Base-by-base conservation (phyloP, 2,888 invertebrate genomes). In the Hipparchia sbordonii region DNA sequence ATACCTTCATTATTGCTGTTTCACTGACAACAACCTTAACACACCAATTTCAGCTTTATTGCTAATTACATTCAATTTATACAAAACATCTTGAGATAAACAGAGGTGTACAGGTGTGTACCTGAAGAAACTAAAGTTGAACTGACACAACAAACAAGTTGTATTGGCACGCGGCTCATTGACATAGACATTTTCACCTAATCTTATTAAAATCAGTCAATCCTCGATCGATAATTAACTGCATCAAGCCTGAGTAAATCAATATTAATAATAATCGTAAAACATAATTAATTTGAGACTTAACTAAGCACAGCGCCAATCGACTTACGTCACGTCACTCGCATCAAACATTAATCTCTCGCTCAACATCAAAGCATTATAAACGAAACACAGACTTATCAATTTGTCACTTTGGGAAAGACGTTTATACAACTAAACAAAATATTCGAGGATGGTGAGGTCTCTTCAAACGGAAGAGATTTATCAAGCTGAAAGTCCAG, bases 361-460 rank as follows among this genome's bases (percentile, higher is more conserved):
- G 81, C 83, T 85, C 81, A 84, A 87, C 85, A 85, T 84, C 83
- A 84, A 87, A 82, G 85, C 87, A 83, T 88, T 84, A 87, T 87
- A 87, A 88, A 87, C 89, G 88, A 90, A 87, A 89, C 87, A 86
- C 92, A 92, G 92, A 92, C 92, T 92, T 91, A 90, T 91, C 87
- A 85, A 90, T 91, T 91, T 89, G 89, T 92, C 90, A 91, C 92
- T 92, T 92, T 93, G 91, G 91, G 90, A 93, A 91, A 88, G 85
- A 89, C 83, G 88, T 87, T 84, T 90, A 88, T 88, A 91, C 76
- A 90, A 91, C 89, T 92, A 91, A 89, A 86, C 85, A 87, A 88
- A 90, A 87, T 88, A 93, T 93, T 93, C 92, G 92, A 92, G 92
- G 88, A 89, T 89, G 88, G 87, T 88, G 85, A 83, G 84, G 83